Evolutionary conservation across 1,140 invertebrate species (phyloP), one percentile per base, ranked within the genome.

Genomic region (Lasioglossum albipes): DNA sequence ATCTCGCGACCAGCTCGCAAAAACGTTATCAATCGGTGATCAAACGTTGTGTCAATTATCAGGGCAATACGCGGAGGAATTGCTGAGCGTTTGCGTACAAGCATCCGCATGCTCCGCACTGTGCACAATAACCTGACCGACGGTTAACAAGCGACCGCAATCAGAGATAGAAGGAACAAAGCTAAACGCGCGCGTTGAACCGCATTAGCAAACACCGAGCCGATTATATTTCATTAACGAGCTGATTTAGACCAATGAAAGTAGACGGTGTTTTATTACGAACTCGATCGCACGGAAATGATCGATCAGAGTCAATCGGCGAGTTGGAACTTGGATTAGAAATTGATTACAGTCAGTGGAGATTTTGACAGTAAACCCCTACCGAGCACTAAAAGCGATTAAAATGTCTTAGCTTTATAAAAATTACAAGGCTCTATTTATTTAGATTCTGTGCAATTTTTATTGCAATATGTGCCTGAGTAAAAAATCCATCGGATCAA

Each of bases 161-260:
- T 84, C 71, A 81, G 79, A 84, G 74, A 72, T 79, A 76, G 67
- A 70, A 69, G 12, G 49, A 81, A 81, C 64, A 84, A 76, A 85
- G 57, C 36, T 83, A 64, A 70, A 76, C 20, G 71, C 27, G n/a
- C 0, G 7, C 62, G 59, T 36, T 54, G 45, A 27, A 31, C 52
- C 20, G 42, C 65, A 67, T 62, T 67, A 27, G 62, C 27, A 27
- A 36, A 13, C 61, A 71, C 12, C 36, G 57, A 71, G 41, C 41
- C 82, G 59, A 76, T 73, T 81, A 69, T 68, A 84, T 84, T 80
- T 75, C 72, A 85, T 10, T 84, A 75, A 54, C 61, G 10, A 57
- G 22, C 52, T 70, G 61, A 18, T 71, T 31, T 22, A 36, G 22
- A 12, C 27, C n/a, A 80, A 52, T 18, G 49, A 52, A 16, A 52